Base-by-base conservation (phyloP, 1,140 invertebrate species). In the Drosophila seguyi region DNA sequence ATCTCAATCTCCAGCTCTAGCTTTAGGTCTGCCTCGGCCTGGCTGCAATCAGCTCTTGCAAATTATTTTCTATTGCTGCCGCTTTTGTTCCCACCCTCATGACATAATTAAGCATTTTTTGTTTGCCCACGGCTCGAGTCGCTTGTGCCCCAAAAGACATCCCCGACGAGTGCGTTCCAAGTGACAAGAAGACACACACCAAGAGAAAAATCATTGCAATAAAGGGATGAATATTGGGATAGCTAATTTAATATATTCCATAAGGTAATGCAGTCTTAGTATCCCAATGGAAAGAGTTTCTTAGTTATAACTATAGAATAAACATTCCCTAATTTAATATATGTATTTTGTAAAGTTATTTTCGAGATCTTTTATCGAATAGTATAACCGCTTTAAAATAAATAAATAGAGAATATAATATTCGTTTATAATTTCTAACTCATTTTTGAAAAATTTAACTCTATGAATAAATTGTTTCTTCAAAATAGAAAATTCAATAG, bases 21-120 rank as follows among this genome's bases (percentile, higher is more conserved):
- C 34, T 57, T 55, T 25, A 45, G 44, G 18, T 58, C 27, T 13
- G 29, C 38, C 41, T 25, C 1, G 42, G 29, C 16, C 66, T 52
- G 52, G 45, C 73, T 72, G 80, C 80, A 83, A 83, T 83, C 81
- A 77, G 74, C 44, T 41, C 41, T 78, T 71, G 75, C 75, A 85
- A 86, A 86, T 81, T 81, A 76, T 67, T 80, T 85, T 75, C 71
- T 38, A 53, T 53, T 53, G 52, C 52, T 63, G 59, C 53, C 62
- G 47, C 55, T n/a, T 41, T 31, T 10, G 68, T 90, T 92, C 90
- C 90, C 90, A 92, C 90, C 90, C 90, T 92, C 90, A 90, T 92
- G 90, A 92, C 90, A 92, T 92, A 92, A 92, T 92, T 92, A 92
- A 86, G 63, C 71, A 75, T 82, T 71, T 81, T 71, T 81, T 68